A percentile compares a stretch with the other conserved stretches of the same genome.
phyloP scores from a whole-genome alignment of 2,113 vertebrate genomes.

The Alexandromys fortis region DNA sequence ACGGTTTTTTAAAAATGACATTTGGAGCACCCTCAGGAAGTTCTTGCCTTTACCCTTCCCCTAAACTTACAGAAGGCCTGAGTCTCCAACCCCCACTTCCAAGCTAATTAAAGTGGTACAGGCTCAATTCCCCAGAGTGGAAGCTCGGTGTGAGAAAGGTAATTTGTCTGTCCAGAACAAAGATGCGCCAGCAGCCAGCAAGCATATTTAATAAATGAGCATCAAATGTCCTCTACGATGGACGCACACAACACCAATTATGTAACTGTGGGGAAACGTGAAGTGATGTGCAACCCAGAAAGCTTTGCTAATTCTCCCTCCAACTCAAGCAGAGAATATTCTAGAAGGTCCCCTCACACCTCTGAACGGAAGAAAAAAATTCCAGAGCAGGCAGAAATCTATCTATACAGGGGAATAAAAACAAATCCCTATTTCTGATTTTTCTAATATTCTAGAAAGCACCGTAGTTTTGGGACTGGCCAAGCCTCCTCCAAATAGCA shows the following conservation, averaged over 20 bases:
- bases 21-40: constrained; percentile 87
- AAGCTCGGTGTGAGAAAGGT: constrained; percentile 96
- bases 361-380: constrained; percentile 30
- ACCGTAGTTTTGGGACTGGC: not conserved
- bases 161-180: constrained; percentile 99
- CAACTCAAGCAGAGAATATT: constrained; percentile 59
- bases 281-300: constrained; percentile 85
- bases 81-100: constrained; percentile 96
- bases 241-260: constrained; percentile 95
- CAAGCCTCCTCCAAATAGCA: constrained; percentile 25
- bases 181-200: constrained; percentile 95
- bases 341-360: constrained; percentile 53
- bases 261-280: constrained; percentile 85
- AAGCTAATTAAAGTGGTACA: constrained; percentile 99
- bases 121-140: constrained; percentile 96
- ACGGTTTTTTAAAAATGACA: constrained; percentile 86
- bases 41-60: constrained; percentile 88
- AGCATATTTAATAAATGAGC: constrained; percentile 98
- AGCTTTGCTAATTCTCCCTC: constrained; percentile 75
- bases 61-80: constrained; percentile 95
- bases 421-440: not conserved
- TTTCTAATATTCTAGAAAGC: constrained; percentile 26
- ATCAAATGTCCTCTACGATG: constrained; percentile 92
- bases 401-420: not conserved
- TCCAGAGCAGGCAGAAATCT: constrained; percentile 49